Conservation (phyloP, 2,113 vertebrate genomes). For the Tragelaphus buxtoni region DNA sequence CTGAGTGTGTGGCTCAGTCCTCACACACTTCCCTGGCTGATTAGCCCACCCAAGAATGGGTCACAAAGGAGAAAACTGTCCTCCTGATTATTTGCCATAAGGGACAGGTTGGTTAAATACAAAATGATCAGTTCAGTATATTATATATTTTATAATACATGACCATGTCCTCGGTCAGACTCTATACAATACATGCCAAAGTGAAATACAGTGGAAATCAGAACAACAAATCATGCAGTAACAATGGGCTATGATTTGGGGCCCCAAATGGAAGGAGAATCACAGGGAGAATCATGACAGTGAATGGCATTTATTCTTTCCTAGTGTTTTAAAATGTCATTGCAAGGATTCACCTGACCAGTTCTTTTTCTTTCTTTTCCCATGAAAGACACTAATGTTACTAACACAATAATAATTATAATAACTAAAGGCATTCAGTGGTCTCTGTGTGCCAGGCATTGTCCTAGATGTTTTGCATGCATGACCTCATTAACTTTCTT, state of each 20-base stretch:
- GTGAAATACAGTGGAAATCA: background rate
- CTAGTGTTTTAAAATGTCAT: background rate
- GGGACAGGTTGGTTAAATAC: background rate
- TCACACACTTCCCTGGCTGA: background rate
- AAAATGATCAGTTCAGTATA: background rate
- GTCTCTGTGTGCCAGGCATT: background rate
- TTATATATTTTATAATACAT: background rate
- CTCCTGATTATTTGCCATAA: background rate
- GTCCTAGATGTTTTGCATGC: background rate
- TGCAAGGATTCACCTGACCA: background rate
- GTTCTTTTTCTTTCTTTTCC: background rate
- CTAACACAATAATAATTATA: background rate
- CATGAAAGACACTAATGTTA: background rate
- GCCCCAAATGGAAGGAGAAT: background rate
- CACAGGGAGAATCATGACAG: background rate
- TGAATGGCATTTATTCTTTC: background rate
- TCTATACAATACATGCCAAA: background rate
- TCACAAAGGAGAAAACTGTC: background rate
- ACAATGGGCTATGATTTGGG: background rate
- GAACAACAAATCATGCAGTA: background rate
- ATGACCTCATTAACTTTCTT: background rate
- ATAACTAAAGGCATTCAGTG: background rate
- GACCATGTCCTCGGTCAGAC: background rate
- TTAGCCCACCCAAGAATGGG: background rate
- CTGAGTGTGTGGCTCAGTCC: background rate